Conservation (phyloP, 2,797 vertebrate genomes). For the Xiphorhynchus erythropygius region DNA sequence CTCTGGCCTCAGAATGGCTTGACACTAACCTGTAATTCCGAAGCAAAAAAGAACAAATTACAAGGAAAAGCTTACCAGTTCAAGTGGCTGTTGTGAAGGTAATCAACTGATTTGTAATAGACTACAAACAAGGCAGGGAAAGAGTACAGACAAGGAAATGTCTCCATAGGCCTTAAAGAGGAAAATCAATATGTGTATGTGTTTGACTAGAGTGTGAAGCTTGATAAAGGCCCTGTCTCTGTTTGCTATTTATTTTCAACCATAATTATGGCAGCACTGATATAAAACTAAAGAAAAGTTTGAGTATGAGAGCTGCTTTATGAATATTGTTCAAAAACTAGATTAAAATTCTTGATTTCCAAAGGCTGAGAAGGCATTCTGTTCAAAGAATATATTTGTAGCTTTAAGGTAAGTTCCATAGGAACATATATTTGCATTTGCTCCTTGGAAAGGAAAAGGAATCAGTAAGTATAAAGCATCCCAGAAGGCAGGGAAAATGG, state of each 20-base stretch:
- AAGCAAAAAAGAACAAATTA: background rate
- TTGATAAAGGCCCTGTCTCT: background rate
- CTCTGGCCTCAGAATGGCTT: constrained; percentile 39
- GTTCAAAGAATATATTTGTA: background rate
- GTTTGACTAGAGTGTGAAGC: background rate
- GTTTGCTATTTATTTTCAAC: background rate
- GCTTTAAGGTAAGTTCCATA: background rate
- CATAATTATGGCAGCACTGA: background rate
- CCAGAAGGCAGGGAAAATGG: background rate
- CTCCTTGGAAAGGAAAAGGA: background rate
- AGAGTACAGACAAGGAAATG: background rate
- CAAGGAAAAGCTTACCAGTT: background rate
- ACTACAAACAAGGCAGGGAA: background rate
- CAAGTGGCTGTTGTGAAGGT: background rate
- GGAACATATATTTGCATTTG: background rate
- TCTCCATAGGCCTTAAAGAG: background rate
- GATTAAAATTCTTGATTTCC: background rate
- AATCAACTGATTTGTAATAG: background rate
- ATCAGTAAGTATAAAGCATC: background rate
- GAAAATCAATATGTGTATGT: background rate
- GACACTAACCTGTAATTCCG: background rate
- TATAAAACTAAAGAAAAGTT: background rate
- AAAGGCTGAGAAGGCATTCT: background rate
- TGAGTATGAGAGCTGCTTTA: background rate
- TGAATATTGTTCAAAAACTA: background rate